These are phyloP conservation scores for Irena cyanogastra DNA, from an alignment of 2,113 vertebrate genomes.

Conservation along the genomic window DNA sequence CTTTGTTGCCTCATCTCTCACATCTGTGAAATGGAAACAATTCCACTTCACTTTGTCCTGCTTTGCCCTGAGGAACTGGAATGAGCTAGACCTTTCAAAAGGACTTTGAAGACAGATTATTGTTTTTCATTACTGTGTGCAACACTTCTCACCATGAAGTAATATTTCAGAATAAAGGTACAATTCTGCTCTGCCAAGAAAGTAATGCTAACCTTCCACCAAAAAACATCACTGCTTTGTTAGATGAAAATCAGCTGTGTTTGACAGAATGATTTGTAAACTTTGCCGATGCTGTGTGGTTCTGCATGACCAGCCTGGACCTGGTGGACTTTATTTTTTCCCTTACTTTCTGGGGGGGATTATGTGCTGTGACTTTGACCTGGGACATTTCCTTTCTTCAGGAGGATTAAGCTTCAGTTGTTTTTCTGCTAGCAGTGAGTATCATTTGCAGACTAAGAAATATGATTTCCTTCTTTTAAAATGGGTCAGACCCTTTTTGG, in stretches of 20 bases:
- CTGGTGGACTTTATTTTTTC: not conserved
- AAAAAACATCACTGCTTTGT: not conserved
- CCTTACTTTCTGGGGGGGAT: not conserved
- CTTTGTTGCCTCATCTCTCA: conserved; percentile 47
- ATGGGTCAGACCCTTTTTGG: conserved; percentile 16
- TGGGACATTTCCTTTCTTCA: conserved; percentile 3
- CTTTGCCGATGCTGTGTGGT: not conserved
- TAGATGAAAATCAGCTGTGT: conserved; percentile 17
- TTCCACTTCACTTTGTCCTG: conserved; percentile 26
- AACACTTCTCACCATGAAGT: conserved; percentile 7
- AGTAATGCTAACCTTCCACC: not conserved
- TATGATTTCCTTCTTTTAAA: conserved; percentile 54
- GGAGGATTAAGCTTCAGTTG: not conserved
- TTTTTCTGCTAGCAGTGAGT: not conserved
- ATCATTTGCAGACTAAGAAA: conserved; percentile 12
- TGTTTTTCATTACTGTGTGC: conserved; percentile 26
- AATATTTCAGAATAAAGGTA: conserved; percentile 38
- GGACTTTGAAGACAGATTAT: conserved; percentile 42
- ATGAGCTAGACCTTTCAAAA: conserved; percentile 36
- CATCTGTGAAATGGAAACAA: conserved; percentile 53
- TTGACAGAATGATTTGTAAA: conserved; percentile 10
- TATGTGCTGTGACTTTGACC: conserved; percentile 3
- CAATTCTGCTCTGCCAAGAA: not conserved
- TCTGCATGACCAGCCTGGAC: not conserved
- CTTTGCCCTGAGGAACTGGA: conserved; percentile 34